These are phyloP conservation scores for Tachycineta bicolor DNA, from an alignment of 2,113 vertebrate genomes.

Conservation along the genomic window DNA sequence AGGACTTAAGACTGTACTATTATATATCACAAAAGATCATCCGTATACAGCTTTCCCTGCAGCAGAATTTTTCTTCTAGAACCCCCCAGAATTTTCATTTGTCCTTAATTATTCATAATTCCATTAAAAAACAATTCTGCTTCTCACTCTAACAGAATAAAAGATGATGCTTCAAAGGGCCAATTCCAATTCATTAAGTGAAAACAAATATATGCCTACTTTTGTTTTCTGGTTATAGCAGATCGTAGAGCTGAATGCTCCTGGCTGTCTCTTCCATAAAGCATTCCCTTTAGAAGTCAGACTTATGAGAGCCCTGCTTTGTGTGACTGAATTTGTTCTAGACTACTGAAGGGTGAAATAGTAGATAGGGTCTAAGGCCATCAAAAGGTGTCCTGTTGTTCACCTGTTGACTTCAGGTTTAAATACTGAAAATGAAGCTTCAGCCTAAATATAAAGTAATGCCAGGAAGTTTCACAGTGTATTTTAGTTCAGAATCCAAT, in stretches of 20 bases:
- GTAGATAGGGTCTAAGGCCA: not conserved
- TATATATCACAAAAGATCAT: not conserved
- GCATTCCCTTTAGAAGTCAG: not conserved
- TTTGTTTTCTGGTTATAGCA: not conserved
- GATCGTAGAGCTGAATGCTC: not conserved
- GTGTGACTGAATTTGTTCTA: not conserved
- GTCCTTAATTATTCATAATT: not conserved
- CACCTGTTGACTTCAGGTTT: not conserved
- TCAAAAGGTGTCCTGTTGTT: not conserved
- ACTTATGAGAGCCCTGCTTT: not conserved
- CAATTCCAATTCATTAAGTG: not conserved
- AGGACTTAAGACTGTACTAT: not conserved
- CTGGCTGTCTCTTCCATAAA: not conserved
- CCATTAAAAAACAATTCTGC: not conserved
- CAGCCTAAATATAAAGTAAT: not conserved
- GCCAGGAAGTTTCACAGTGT: not conserved
- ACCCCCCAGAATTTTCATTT: not conserved
- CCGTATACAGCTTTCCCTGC: not conserved
- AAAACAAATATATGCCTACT: not conserved
- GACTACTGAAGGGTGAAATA: not conserved
- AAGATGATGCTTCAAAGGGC: not conserved
- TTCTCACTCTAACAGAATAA: not conserved
- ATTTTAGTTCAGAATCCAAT: not conserved
- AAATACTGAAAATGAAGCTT: not conserved
- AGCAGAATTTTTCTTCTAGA: not conserved